Evolutionary conservation across 2,797 vertebrate species (phyloP), one percentile per base, ranked within the genome.

Genomic region (Enteromius viviparus): DNA sequence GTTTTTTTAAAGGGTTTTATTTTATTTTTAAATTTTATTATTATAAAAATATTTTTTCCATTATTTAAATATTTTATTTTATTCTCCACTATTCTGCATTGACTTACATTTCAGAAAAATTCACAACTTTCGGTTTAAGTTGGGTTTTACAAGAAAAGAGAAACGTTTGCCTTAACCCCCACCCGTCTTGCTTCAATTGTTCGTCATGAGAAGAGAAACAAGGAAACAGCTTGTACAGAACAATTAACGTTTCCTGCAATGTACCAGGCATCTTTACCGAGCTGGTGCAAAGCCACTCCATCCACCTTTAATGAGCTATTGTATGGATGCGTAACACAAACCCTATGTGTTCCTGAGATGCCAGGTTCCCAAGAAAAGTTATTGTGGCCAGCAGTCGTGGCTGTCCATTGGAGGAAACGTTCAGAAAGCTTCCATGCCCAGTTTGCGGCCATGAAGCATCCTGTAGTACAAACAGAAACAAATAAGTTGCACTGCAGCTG

Each of bases 231-330:
- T 88, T 45, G 15, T 76, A 82, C 70, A 78, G 87, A 92, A 92
- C 93, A 93, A 91, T 91, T 55, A 82, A 64, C 40, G 49, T 87
- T 91, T 93, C 92, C 90, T 92, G 60, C 83, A 72, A 72, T 3
- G 86, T 32, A 55, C 72, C 19, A 49, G 70, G 32, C 74, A 32
- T 32, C 47, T 87, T 78, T 53, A n/a, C 34, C 0, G 85, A 3
- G 32, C 53, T 69, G 83, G 69, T 29, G 14, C 64, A 81, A 84
- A 87, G 83, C 74, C 55, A 4, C 49, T 19, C 21, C 1, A 58
- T 58, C 81, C 88, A 85, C 79, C 69, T 88, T 86, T 84, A 88
- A 88, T 75, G 89, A 85, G 80, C 89, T 64, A 91, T 91, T 92
- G 90, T 91, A 78, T 49, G 58, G 14, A 23, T 69, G 81, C 29